Evolutionary conservation across 2,888 invertebrate genomes (phyloP), one percentile per base, ranked within the genome.

Genomic region (Bombyx huttoni): DNA sequence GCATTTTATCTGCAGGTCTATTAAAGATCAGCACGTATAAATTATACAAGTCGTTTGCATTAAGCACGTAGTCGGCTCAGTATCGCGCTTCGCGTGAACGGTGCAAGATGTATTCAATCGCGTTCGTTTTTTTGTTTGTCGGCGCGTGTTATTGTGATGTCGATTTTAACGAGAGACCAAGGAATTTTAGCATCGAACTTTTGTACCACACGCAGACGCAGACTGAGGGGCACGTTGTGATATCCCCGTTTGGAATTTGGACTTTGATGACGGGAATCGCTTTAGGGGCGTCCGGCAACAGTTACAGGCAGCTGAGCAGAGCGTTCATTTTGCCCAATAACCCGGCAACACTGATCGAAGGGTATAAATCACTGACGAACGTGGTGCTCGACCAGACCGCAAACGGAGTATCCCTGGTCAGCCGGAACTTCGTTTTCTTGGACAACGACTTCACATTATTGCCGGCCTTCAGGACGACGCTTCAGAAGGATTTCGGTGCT

Each of bases 181-280:
- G 85, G 50, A 87, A 86, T 55, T 87, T 87, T 55, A 87, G 87
- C 55, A 71, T 87, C 9, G 86, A 84, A 58, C 56, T 88, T 0
- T 58, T 88, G n/a, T 74, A 87, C 56, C 69, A 76, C 47, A 85
- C 87, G 3, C 82, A 81, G 14, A 56, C 65, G 13, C 76, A 82
- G 56, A 78, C 78, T 0, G 67, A 72, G 1, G 81, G 83, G 0
- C 87, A 88, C 60, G 79, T 86, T 0, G 87, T 87, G 52, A 78
- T 88, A 52, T 86, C 88, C 1, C 89, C 89, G 0, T 85, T 86
- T 52, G 89, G 89, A 57, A 81, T 89, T 61, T 89, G 89, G 89
- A 82, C 78, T 9, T 60, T 89, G n/a, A 75, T 89, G 81, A 81
- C 85, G 0, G 86, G 84, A 7, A 70, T 88, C 7, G 76, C 87